Base-by-base conservation (phyloP, 2,113 vertebrate species). In the Percina caprodes region DNA sequence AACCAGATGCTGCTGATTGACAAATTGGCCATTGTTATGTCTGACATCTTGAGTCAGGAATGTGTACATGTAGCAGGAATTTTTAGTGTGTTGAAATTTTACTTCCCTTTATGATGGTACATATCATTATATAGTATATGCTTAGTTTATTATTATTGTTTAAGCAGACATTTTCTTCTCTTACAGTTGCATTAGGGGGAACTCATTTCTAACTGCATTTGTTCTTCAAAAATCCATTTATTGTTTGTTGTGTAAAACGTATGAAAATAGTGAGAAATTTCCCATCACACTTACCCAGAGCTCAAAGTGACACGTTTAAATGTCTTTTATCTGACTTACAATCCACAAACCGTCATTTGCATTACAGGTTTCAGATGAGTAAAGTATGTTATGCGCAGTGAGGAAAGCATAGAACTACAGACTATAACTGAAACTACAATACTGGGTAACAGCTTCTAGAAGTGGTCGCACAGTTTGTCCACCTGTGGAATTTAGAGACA, bases 31-130 rank as follows among this genome's bases (percentile, higher is more conserved):
- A 42, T 19, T 61, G 58, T 45, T 39, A 10, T 5, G 24, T 66
- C 45, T 21, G 24, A 42, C 3, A 42, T 13, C n/a, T 51, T 14
- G 19, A 16, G 45, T 11, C 1, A 21, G 26, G 19, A 10, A 1
- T 3, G 13, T 15, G 23, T 1, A 18, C 4, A 59, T 49, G 45
- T 4, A 55, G 12, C 24, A 42, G 52, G 66, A 74, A 79, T 46
- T 3, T 0, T 3, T 12, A 3, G 6, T 2, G 4, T n/a, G n/a
- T n/a, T n/a, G n/a, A n/a, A n/a, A 67, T 11, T 0, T 55, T 23
- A 49, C 23, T 11, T 67, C 24, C 12, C 23, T 14, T 30, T 30
- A 30, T 30, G 26, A 30, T 3, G 26, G n/a, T 12, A 55, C 12
- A 55, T 55, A 55, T 15, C 48, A 49, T 12, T 23, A 55, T 55